Evolutionary conservation across 2,113 vertebrate species (phyloP).

Genomic region (Oryzias woworae): DNA sequence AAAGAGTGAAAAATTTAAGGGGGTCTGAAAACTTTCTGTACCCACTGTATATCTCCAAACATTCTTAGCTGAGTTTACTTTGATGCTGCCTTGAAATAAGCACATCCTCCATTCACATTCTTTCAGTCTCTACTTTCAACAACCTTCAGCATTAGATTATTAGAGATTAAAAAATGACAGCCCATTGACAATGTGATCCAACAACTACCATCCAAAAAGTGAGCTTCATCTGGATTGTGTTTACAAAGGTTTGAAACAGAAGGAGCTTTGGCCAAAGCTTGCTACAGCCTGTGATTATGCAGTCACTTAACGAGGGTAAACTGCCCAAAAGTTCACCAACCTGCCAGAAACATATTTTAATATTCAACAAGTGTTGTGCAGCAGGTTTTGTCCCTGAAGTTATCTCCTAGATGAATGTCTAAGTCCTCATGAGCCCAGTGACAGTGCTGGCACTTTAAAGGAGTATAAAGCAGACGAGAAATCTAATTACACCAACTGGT

Average conservation of each 20-base stretch:
- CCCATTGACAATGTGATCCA: too few relatives aligned
- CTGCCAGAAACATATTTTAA: constrained; percentile 3
- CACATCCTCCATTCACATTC: too few relatives aligned
- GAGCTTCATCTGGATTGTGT: constrained; percentile 12
- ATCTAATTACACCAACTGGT: constrained; percentile 34
- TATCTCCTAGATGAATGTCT: neutral
- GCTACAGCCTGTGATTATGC: too few relatives aligned
- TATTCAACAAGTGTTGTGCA: too few relatives aligned
- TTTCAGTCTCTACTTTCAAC: too few relatives aligned
- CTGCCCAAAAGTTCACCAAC: neutral
- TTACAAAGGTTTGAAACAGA: constrained; percentile 28
- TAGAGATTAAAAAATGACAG: too few relatives aligned
- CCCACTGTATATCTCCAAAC: too few relatives aligned
- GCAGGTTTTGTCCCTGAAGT: neutral
- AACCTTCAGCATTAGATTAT: too few relatives aligned
- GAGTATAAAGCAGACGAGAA: constrained; percentile 21
- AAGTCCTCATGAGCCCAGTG: neutral
- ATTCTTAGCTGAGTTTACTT: too few relatives aligned
- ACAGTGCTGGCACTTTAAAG: constrained; percentile 6
- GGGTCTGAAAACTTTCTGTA: too few relatives aligned
- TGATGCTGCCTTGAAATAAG: too few relatives aligned
- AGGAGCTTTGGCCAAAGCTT: constrained; percentile 30
- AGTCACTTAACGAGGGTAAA: constrained; percentile 6
- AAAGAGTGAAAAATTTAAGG: too few relatives aligned
- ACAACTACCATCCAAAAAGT: constrained; percentile 4